phyloP scores from a whole-genome alignment of 2,797 vertebrate species.

The Hypotaenidia okinawae region DNA sequence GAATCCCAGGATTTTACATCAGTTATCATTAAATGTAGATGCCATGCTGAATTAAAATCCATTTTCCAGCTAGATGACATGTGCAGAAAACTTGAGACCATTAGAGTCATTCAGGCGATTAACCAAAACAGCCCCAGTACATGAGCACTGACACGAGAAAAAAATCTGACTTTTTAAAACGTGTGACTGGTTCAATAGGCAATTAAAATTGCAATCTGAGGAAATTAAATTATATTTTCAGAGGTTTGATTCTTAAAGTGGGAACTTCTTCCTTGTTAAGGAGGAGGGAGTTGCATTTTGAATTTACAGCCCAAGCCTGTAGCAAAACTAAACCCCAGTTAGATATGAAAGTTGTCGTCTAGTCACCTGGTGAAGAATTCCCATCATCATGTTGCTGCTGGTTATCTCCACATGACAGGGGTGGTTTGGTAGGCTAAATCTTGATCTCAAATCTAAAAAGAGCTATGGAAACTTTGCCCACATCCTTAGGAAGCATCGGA shows the following conservation, averaged over 20 bases:
- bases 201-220: not conserved
- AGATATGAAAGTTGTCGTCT: not conserved
- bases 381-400: not conserved
- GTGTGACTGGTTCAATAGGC: not conserved
- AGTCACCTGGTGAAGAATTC: not conserved
- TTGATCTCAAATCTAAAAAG: not conserved
- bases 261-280: not conserved
- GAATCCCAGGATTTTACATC: not conserved
- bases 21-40: not conserved
- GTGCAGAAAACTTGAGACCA: not conserved
- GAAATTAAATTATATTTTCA: not conserved
- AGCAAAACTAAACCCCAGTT: not conserved
- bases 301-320: not conserved
- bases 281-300: not conserved
- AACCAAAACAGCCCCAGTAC: not conserved
- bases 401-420: not conserved
- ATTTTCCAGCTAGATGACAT: not conserved
- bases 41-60: not conserved
- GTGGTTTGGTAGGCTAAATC: not conserved
- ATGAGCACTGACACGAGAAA: not conserved
- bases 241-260: not conserved
- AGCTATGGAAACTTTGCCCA: not conserved
- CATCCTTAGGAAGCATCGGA: not conserved
- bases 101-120: conserved; percentile 1
- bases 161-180: not conserved